Percentiles rank a stretch among this genome's conserved stretches.
phyloP scores from a whole-genome alignment of 2,888 invertebrate species.

The Drosophila diplacantha region DNA sequence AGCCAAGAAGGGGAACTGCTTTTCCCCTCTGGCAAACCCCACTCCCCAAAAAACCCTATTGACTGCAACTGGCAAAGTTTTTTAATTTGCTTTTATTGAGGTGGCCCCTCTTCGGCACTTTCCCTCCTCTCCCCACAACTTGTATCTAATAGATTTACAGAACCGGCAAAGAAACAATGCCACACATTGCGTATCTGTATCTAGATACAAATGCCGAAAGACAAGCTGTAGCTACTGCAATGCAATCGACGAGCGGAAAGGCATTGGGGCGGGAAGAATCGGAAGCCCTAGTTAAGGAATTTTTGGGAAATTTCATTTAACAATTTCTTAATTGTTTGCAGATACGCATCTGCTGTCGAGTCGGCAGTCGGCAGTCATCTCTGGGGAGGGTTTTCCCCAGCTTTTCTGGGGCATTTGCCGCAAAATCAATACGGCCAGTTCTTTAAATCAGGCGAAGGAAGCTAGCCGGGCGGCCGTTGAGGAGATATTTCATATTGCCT shows the following conservation, averaged over 20 bases:
- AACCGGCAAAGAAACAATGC: conserved; percentile 57
- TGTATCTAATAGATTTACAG: conserved; percentile 72
- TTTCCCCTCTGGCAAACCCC: background rate
- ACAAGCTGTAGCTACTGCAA: conserved; percentile 46
- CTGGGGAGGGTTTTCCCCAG: conserved; percentile 8
- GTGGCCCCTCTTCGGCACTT: conserved; percentile 27
- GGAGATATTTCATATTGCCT: conserved; percentile 55
- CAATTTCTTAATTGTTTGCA: conserved; percentile 71
- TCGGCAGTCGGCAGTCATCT: background rate
- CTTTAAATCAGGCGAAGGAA: conserved; percentile 58
- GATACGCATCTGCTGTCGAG: conserved; percentile 62
- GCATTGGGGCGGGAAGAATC: conserved; percentile 6
- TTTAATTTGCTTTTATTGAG: conserved; percentile 72
- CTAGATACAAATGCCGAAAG: conserved; percentile 59
- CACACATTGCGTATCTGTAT: conserved; percentile 48
- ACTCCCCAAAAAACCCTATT: conserved; percentile 3
- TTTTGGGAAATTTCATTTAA: conserved; percentile 68
- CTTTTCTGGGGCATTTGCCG: conserved; percentile 21
- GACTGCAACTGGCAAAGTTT: conserved; percentile 56
- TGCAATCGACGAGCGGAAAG: conserved; percentile 8
- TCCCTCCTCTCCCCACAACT: conserved; percentile 42
- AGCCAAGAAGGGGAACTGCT: conserved; percentile 14
- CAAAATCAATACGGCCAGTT: conserved; percentile 54
- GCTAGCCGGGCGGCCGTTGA: background rate
- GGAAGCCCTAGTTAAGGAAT: conserved; percentile 45